phyloP scores from a whole-genome alignment of 2,888 invertebrate genomes.

The Drepana falcataria region DNA sequence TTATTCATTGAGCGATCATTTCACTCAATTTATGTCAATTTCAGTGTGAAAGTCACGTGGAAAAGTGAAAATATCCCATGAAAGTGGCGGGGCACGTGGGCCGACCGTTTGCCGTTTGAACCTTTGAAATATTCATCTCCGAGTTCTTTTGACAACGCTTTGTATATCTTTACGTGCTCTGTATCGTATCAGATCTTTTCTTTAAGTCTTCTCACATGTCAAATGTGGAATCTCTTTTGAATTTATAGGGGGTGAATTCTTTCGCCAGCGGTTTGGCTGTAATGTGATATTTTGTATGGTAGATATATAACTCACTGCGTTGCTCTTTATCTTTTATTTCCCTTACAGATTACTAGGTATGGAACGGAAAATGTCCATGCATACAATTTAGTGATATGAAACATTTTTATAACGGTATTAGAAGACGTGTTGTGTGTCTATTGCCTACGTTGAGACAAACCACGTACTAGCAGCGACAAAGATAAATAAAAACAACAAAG shows the following conservation, averaged over 20 bases:
- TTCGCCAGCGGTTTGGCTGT: neutral
- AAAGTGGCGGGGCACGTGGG: constrained; percentile 25
- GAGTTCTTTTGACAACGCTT: constrained; percentile 34
- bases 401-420: no score
- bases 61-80: constrained; percentile 35
- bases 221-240: constrained; percentile 24
- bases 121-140: constrained; percentile 46
- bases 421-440: no score
- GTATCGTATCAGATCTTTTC: constrained; percentile 13
- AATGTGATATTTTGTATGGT: neutral
- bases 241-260: constrained; percentile 12
- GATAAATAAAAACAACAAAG: no score
- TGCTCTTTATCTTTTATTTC: no score
- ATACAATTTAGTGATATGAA: no score
- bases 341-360: no score
- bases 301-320: neutral
- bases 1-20: constrained; percentile 16
- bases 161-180: constrained; percentile 22
- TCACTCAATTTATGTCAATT: constrained; percentile 44
- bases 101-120: constrained; percentile 19
- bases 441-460: no score
- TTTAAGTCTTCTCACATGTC: constrained; percentile 27
- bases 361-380: no score
- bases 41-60: constrained; percentile 22
- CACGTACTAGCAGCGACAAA: no score